Percentiles rank a stretch among this genome's conserved stretches.
phyloP scores from a whole-genome alignment of 2,797 vertebrate genomes.

The Pachyuromys duprasi region DNA sequence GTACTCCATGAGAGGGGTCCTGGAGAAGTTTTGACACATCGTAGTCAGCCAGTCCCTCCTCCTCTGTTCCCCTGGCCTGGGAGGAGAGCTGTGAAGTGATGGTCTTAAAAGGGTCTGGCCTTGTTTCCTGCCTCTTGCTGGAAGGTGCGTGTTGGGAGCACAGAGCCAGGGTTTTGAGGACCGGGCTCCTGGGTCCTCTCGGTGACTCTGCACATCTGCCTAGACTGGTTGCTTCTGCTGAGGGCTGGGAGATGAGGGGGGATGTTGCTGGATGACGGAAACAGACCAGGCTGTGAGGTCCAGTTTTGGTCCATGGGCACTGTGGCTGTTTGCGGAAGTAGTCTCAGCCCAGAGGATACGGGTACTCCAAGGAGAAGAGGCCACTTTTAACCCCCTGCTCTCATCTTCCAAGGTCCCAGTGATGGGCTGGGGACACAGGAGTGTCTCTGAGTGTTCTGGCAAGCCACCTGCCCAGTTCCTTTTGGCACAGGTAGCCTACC shows the following conservation, averaged over 20 bases:
- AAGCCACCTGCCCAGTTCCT: slow-evolving; percentile 45
- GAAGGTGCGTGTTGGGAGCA: not conserved
- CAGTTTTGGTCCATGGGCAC: not conserved
- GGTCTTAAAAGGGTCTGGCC: not conserved
- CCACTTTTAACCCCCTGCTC: not conserved
- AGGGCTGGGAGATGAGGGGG: not conserved
- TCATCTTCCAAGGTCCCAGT: not conserved
- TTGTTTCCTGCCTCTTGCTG: not conserved
- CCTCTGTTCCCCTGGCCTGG: not conserved
- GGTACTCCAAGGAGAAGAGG: not conserved
- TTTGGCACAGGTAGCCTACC: not conserved
- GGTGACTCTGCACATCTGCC: not conserved
- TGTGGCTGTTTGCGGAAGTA: not conserved
- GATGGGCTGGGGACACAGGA: not conserved
- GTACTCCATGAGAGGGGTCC: not conserved
- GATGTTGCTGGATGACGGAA: not conserved
- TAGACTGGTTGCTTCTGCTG: not conserved
- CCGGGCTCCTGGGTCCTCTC: not conserved
- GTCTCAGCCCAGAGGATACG: not conserved
- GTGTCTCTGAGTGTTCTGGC: not conserved
- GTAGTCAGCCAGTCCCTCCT: not conserved
- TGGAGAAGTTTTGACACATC: not conserved
- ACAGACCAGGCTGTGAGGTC: not conserved
- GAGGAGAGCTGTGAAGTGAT: not conserved
- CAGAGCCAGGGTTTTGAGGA: not conserved